Evolutionary conservation across 1,140 invertebrate genomes (phyloP).

Genomic region (Calycopis cecrops): DNA sequence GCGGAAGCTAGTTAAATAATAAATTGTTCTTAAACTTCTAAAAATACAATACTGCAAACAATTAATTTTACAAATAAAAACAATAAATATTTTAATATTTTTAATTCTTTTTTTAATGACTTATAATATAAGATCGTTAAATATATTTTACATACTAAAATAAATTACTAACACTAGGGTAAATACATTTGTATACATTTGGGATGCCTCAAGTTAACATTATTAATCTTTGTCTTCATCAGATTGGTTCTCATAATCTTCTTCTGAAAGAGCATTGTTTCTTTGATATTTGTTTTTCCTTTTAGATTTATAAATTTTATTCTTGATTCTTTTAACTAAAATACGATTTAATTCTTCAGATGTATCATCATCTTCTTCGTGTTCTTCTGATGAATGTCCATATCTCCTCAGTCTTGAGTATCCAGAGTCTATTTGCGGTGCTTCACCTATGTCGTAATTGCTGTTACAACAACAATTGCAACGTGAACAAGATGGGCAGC

Average conservation of each 20-base stretch:
- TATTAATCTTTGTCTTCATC: constrained; percentile 21
- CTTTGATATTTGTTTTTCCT: constrained; percentile 19
- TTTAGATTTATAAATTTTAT: constrained; percentile 23
- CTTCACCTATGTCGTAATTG: constrained; percentile 5
- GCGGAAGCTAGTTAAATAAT: no score
- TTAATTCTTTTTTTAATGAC: no score
- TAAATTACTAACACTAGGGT: constrained; percentile 2
- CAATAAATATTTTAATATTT: no score
- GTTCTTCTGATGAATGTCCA: constrained; percentile 22
- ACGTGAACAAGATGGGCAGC: constrained; percentile 29
- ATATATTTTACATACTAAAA: no score
- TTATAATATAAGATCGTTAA: no score
- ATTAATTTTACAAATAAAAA: no score
- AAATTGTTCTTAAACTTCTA: no score
- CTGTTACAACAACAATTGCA: constrained; percentile 26
- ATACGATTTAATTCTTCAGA: constrained; percentile 24
- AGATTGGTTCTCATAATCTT: constrained; percentile 31
- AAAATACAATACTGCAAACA: no score
- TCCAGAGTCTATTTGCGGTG: constrained; percentile 24
- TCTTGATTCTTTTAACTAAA: constrained; percentile 20
- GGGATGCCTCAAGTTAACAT: not conserved
- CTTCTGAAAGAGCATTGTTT: constrained; percentile 13
- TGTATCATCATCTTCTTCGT: constrained; percentile 12
- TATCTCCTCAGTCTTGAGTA: constrained; percentile 37
- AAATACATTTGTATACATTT: constrained; percentile 4